Percentiles rank a stretch among this genome's conserved stretches.
These are phyloP conservation scores for Trypoxylus dichotomus DNA, from an alignment of 1,140 invertebrate species.

Conservation along the genomic window DNA sequence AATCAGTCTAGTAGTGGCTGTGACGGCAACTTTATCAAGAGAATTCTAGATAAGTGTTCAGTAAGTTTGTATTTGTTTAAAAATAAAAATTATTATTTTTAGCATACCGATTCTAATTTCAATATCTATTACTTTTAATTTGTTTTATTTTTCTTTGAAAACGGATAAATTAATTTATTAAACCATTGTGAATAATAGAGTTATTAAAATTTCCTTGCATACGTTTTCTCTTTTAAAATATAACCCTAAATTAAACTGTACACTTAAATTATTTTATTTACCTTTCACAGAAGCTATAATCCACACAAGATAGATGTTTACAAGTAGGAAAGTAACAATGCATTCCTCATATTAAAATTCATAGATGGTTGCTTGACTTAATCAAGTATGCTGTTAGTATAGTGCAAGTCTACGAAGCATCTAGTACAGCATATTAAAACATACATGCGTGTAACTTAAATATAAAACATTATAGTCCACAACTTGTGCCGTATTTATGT, in stretches of 20 bases:
- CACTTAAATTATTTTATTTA: background rate
- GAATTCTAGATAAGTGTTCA: constrained; percentile 9
- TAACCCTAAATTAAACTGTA: background rate
- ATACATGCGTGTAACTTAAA: background rate
- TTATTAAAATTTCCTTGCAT: too few relatives aligned
- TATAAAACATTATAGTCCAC: background rate
- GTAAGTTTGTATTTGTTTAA: background rate
- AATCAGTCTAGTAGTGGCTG: constrained; percentile 1
- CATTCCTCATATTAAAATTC: constrained; percentile 19
- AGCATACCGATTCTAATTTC: too few relatives aligned
- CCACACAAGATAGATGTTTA: background rate
- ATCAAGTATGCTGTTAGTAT: constrained; percentile 17
- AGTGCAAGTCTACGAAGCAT: constrained; percentile 13
- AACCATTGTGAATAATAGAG: too few relatives aligned
- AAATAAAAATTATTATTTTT: too few relatives aligned
- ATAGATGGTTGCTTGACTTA: constrained; percentile 21
- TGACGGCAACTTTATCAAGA: constrained; percentile 17
- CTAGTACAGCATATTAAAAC: constrained; percentile 14
- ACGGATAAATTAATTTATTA: too few relatives aligned
- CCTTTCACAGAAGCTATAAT: background rate
- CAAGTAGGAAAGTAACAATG: background rate
- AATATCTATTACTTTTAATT: background rate
- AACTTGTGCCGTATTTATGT: background rate
- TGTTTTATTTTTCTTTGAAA: too few relatives aligned
- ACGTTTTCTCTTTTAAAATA: too few relatives aligned